phyloP scores from a whole-genome alignment of 2,888 invertebrate genomes.

The Pherbina coryleti region DNA sequence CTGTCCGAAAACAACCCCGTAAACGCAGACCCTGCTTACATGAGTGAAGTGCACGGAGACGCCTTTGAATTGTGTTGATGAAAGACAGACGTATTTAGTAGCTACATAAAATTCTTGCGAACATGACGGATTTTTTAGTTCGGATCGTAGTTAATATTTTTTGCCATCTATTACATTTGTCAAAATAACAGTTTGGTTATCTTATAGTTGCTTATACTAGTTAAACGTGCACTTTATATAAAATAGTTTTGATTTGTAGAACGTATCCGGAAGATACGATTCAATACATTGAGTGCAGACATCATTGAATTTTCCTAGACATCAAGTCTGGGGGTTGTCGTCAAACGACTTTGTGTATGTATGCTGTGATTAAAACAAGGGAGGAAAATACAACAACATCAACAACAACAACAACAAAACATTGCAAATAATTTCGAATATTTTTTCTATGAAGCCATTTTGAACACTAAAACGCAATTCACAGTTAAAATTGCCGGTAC shows the following conservation, averaged over 20 bases:
- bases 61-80: slow-evolving; percentile 28
- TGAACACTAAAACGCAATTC: background rate
- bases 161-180: background rate
- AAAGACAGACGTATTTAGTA: slow-evolving; percentile 28
- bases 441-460: slow-evolving; percentile 11
- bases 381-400: background rate
- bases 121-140: slow-evolving; percentile 33
- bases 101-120: slow-evolving; percentile 41
- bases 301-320: slow-evolving; percentile 1
- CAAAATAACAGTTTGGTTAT: background rate
- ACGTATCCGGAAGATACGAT: background rate
- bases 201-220: background rate
- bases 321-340: slow-evolving; percentile 26
- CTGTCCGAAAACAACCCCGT: slow-evolving; percentile 6
- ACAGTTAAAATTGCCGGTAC: background rate
- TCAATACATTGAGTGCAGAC: background rate
- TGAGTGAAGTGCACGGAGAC: background rate
- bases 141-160: background rate
- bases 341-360: slow-evolving; percentile 32
- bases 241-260: background rate
- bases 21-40: background rate
- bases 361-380: slow-evolving; percentile 15
- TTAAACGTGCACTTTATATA: background rate
- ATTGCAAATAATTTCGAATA: slow-evolving; percentile 8
- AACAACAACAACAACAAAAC: slow-evolving; percentile 11